phyloP scores from a whole-genome alignment of 2,113 vertebrate species.

The Prinia subflava region DNA sequence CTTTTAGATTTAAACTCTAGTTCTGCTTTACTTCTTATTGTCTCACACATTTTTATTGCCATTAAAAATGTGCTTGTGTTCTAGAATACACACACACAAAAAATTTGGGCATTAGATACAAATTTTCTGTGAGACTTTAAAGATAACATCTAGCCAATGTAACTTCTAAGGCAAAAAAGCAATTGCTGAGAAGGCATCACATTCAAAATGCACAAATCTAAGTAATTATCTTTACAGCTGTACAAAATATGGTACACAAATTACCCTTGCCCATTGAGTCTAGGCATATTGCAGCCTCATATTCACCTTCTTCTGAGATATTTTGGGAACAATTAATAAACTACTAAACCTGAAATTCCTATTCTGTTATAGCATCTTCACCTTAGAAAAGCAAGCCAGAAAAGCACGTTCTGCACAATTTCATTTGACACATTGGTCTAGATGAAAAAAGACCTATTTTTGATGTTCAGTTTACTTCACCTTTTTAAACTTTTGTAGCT shows the following conservation, averaged over 20 bases:
- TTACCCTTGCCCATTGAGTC: not conserved
- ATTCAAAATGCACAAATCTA: not conserved
- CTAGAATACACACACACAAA: not conserved
- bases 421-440: not conserved
- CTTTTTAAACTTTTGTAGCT: not conserved
- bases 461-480: not conserved
- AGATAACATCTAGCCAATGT: not conserved
- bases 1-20: not conserved
- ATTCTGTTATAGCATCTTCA: not conserved
- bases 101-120: not conserved
- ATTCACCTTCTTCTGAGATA: not conserved
- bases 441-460: not conserved
- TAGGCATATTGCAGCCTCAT: not conserved
- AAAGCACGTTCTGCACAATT: not conserved
- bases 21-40: not conserved
- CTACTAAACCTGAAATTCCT: not conserved
- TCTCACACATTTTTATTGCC: not conserved
- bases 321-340: not conserved
- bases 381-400: not conserved
- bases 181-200: not conserved
- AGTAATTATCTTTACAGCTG: not conserved
- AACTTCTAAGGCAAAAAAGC: constrained; percentile 37
- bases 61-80: not conserved
- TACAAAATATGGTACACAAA: not conserved
- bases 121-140: constrained; percentile 21